phyloP scores from a whole-genome alignment of 2,113 vertebrate genomes.

The Malurus melanocephalus region DNA sequence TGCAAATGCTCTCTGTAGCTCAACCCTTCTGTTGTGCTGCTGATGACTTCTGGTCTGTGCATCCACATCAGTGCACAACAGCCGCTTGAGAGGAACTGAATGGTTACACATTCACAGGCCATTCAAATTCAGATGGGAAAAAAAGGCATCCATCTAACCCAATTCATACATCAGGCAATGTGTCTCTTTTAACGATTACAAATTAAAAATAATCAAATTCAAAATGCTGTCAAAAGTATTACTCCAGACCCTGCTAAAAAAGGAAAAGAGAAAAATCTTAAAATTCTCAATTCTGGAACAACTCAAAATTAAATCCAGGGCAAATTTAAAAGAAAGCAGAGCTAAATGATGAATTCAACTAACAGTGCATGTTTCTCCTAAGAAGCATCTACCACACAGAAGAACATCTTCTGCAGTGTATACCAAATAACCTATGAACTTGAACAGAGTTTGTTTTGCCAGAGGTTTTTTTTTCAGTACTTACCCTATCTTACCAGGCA shows the following conservation, averaged over 20 bases:
- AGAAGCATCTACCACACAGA: not conserved
- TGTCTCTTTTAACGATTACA: not conserved
- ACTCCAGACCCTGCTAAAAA: not conserved
- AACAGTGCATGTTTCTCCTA: not conserved
- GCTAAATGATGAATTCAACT: not conserved
- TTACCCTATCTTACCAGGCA: slow-evolving; percentile 93
- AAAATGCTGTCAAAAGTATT: not conserved
- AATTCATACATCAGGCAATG: not conserved
- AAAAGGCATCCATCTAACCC: not conserved
- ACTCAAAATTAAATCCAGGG: not conserved
- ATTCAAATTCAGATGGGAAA: not conserved
- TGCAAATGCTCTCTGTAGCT: not conserved
- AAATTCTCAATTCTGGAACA: not conserved
- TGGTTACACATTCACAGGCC: not conserved
- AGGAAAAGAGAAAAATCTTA: not conserved
- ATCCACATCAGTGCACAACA: not conserved
- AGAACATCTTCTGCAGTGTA: not conserved
- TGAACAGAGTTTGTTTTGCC: not conserved
- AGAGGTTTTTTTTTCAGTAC: slow-evolving; percentile 28
- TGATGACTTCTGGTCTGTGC: not conserved
- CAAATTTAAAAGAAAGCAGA: not conserved
- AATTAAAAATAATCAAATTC: not conserved
- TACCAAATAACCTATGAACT: not conserved
- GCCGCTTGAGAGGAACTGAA: not conserved
- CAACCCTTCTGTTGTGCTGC: not conserved